Conservation (phyloP, 2,113 vertebrate species). For the Malaclemys terrapin region DNA sequence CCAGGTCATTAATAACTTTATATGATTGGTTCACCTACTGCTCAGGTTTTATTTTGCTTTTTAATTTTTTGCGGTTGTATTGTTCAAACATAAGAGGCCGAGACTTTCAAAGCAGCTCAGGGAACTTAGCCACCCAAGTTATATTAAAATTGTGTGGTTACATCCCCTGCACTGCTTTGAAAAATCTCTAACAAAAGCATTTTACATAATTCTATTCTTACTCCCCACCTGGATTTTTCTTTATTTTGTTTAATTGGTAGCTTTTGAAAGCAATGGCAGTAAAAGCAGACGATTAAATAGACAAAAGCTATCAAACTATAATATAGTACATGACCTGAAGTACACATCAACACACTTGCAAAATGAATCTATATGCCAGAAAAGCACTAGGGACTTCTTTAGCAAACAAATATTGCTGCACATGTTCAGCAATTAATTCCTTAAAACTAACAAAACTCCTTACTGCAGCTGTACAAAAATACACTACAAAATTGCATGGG, state of each 20-base stretch:
- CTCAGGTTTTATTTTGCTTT: not conserved
- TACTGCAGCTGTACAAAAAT: not conserved
- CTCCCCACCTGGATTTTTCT: constrained; percentile 1
- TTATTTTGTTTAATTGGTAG: not conserved
- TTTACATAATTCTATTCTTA: not conserved
- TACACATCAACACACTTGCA: not conserved
- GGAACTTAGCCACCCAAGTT: not conserved
- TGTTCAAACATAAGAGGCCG: not conserved
- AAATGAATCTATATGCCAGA: constrained; percentile 27
- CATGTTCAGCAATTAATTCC: constrained; percentile 3
- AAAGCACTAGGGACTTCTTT: constrained; percentile 41
- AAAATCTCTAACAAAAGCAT: not conserved
- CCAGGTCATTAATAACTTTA: not conserved
- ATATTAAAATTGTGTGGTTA: not conserved
- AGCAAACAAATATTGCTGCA: constrained; percentile 49
- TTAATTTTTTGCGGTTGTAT: not conserved
- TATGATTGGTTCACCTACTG: not conserved
- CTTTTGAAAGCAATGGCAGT: constrained; percentile 38
- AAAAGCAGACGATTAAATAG: constrained; percentile 21
- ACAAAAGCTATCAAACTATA: constrained; percentile 12
- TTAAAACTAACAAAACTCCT: constrained; percentile 27
- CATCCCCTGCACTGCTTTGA: not conserved
- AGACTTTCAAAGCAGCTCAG: not conserved
- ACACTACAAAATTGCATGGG: not conserved
- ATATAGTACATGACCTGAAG: not conserved